Evolutionary conservation across 2,888 invertebrate genomes (phyloP).

Genomic region (Pristionchus fissidentatus): DNA sequence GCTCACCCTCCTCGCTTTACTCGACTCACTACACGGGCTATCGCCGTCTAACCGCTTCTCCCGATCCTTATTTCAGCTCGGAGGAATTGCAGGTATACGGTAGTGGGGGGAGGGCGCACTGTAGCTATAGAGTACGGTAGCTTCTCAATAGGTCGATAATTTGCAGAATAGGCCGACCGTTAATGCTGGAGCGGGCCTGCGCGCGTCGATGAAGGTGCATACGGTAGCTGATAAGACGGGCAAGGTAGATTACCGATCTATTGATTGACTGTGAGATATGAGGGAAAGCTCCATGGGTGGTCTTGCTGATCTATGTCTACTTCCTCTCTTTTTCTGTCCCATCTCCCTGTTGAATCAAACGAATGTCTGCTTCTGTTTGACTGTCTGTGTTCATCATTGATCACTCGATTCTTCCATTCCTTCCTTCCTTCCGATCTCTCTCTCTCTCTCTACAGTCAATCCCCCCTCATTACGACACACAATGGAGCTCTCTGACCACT

Average conservation of each 20-base stretch:
- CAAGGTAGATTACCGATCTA: too few relatives aligned
- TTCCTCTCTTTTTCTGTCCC: neutral
- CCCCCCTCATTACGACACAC: slow-evolving; percentile 37
- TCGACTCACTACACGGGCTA: slow-evolving; percentile 19
- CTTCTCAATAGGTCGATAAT: neutral
- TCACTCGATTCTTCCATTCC: slow-evolving; percentile 36
- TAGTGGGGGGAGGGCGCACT: neutral
- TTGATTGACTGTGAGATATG: neutral
- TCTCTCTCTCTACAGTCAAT: slow-evolving; percentile 35
- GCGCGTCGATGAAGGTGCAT: neutral
- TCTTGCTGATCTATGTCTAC: neutral
- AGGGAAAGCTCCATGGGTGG: slow-evolving; percentile 7
- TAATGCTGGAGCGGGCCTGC: neutral
- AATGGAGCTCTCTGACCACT: neutral
- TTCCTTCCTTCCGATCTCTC: slow-evolving; percentile 7
- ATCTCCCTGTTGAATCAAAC: neutral
- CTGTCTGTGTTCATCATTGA: slow-evolving; percentile 32
- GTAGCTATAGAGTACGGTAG: neutral
- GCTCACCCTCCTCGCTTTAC: neutral
- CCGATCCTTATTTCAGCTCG: neutral
- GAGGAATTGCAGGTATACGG: slow-evolving; percentile 11
- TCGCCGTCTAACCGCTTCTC: slow-evolving; percentile 12
- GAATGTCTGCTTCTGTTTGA: too few relatives aligned
- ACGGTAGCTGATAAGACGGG: neutral
- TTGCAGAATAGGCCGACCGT: neutral